A percentile compares a stretch with the other conserved stretches of the same genome.
phyloP scores from a whole-genome alignment of 2,113 vertebrate genomes.

The Paradoxurus hermaphroditus region DNA sequence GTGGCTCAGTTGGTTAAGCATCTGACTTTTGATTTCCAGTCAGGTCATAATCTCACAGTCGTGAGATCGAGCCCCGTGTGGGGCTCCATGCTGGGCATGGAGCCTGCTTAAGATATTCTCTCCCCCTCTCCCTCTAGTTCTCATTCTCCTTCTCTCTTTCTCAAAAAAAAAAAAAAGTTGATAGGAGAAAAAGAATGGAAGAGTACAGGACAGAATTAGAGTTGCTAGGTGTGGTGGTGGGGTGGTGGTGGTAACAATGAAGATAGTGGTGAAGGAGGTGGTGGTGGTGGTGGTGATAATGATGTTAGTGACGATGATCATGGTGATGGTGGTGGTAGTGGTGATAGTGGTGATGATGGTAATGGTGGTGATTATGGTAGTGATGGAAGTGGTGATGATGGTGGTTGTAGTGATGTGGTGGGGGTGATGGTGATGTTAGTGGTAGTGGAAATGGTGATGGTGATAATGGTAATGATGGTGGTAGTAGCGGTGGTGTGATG shows the following conservation, averaged over 20 bases:
- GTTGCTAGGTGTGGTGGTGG: no score
- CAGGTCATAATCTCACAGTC: not conserved
- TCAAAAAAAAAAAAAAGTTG: not conserved
- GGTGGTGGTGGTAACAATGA: no score
- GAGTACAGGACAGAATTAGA: not conserved
- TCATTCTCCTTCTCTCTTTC: not conserved
- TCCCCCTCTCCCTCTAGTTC: not conserved
- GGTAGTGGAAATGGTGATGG: no score
- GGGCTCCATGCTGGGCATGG: not conserved
- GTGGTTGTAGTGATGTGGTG: no score
- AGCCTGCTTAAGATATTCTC: not conserved
- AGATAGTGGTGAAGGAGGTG: not conserved
- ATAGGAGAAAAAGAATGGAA: not conserved
- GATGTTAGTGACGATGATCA: no score
- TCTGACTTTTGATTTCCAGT: not conserved
- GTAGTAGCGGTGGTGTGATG: not conserved
- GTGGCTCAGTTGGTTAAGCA: not conserved
- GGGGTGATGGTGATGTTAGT: fast-evolving
- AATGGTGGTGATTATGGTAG: fast-evolving
- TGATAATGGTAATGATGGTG: no score
- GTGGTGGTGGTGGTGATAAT: not conserved
- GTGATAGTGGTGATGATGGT: fast-evolving
- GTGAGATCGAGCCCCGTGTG: not conserved
- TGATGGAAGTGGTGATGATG: fast-evolving
- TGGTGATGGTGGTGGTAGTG: fast-evolving